These are phyloP conservation scores for Melanotaenia duboulayi DNA, from an alignment of 2,113 vertebrate genomes.

Conservation along the genomic window DNA sequence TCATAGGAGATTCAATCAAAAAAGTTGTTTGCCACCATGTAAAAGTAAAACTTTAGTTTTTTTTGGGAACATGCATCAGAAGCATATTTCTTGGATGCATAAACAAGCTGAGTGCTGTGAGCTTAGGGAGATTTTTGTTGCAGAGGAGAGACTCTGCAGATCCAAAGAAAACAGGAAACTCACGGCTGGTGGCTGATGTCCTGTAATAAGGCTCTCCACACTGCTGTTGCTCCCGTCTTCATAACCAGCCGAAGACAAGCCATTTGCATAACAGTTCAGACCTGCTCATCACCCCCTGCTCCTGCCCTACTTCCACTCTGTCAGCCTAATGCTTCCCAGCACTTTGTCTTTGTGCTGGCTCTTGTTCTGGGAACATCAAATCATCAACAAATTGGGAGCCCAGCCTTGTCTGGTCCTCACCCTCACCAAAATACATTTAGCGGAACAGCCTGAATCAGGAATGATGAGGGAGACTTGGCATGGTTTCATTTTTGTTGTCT, in stretches of 20 bases:
- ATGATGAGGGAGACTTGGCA: slow-evolving; percentile 20
- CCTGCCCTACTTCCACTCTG: slow-evolving; percentile 77
- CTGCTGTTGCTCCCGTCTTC: slow-evolving; percentile 25
- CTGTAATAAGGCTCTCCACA: slow-evolving; percentile 46
- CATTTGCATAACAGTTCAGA: slow-evolving; percentile 77
- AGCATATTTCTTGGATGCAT: slow-evolving; percentile 10
- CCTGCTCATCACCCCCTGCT: slow-evolving; percentile 60
- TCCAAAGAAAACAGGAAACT: slow-evolving; percentile 67
- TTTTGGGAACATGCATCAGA: slow-evolving; percentile 15
- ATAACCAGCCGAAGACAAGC: slow-evolving; percentile 32
- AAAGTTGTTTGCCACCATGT: not conserved
- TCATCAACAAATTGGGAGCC: slow-evolving; percentile 58
- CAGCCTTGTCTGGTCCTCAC: slow-evolving; percentile 50
- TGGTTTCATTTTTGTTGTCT: slow-evolving; percentile 51
- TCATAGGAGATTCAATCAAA: not conserved
- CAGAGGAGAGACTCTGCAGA: slow-evolving; percentile 25
- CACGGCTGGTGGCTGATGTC: slow-evolving; percentile 39
- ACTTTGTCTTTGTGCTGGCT: slow-evolving; percentile 60
- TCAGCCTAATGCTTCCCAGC: slow-evolving; percentile 75
- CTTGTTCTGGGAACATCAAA: slow-evolving; percentile 62
- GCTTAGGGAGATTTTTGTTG: slow-evolving; percentile 17
- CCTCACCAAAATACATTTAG: slow-evolving; percentile 23
- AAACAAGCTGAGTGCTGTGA: slow-evolving; percentile 6
- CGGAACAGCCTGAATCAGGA: slow-evolving; percentile 42
- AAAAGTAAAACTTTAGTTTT: slow-evolving; percentile 1